phyloP scores from a whole-genome alignment of 2,888 invertebrate genomes.

The Heliconius sara region DNA sequence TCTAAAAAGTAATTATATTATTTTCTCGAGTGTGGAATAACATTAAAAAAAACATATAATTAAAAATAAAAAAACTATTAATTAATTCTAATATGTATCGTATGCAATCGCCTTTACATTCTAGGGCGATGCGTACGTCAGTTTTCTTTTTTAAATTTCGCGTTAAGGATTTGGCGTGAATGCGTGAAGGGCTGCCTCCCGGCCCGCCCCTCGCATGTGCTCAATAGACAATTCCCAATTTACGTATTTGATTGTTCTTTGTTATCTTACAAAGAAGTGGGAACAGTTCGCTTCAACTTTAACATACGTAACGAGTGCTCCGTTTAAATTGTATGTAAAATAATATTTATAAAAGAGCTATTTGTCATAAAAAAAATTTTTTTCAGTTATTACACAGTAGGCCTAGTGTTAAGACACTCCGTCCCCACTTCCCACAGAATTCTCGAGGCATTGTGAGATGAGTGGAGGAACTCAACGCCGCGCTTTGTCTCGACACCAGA shows the following conservation, averaged over 20 bases:
- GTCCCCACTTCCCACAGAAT: too few species aligned
- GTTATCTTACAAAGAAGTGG: constrained; percentile 26
- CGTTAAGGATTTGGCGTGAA: constrained; percentile 82
- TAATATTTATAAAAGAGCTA: neutral
- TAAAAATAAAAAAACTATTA: neutral
- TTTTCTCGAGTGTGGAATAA: too few species aligned
- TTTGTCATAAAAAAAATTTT: too few species aligned
- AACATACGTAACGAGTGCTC: neutral
- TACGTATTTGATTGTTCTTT: constrained; percentile 45
- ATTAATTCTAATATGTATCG: neutral
- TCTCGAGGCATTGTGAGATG: too few species aligned
- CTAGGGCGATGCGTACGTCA: constrained; percentile 77
- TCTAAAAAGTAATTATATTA: too few species aligned
- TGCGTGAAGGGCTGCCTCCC: constrained; percentile 76
- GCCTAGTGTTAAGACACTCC: too few species aligned
- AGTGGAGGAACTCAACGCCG: too few species aligned
- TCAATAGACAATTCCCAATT: constrained; percentile 55
- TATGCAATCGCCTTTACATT: constrained; percentile 70
- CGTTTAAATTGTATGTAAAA: constrained; percentile 12
- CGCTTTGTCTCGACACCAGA: too few species aligned
- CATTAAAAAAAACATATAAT: too few species aligned
- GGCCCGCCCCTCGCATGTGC: constrained; percentile 74
- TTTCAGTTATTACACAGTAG: too few species aligned
- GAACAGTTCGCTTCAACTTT: constrained; percentile 5
- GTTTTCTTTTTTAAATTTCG: constrained; percentile 84